Evolutionary conservation across 2,113 vertebrate genomes (phyloP), one percentile per base, ranked within the genome.

Genomic region (Forbesichthys papilliferus): DNA sequence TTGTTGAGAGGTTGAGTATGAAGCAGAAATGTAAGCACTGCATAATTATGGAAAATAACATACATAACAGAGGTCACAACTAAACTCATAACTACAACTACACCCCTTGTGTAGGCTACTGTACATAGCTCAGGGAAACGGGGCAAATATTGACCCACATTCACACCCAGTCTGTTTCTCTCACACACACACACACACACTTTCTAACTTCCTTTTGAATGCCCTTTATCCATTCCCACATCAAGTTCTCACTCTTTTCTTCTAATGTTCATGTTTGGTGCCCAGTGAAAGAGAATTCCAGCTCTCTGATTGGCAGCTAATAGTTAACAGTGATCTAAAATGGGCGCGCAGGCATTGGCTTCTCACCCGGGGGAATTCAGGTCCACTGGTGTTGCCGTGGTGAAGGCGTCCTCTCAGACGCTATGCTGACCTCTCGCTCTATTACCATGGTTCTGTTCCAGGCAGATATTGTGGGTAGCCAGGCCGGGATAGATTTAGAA

Each of bases 381-480:
- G 79, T 81, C 47, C 63, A 9, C 64, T 55, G 80, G 48, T 2
- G 86, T 91, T 85, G 55, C 88, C 79, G 27, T 61, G 87, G 79
- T 34, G 3, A 86, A 63, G 49, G 60, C 54, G 71, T 74, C 73
- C 59, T 69, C 65, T 69, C 75, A 80, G 69, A 88, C 71, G 53
- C 64, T 54, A 78, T 55, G 73, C 75, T 79, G 79, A 16, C 60
- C 64, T 63, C 64, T 66, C 12, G 68, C 81, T 80, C 64, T 0
- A 79, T 86, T 84, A 75, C 84, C 89, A 78, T 42, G 74, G 86
- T 80, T 64, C 82, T 76, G 16, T 53, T 51, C 27, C 48, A n/a
- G 42, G n/a, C 33, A n/a, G 42, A n/a, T 16, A 64, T 73, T 66
- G 57, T 66, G 62, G 61, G 20, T 14, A 9, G 14, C 68, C 58